Evolutionary conservation across 2,888 invertebrate species (phyloP).

Genomic region (Tineola bisselliella): DNA sequence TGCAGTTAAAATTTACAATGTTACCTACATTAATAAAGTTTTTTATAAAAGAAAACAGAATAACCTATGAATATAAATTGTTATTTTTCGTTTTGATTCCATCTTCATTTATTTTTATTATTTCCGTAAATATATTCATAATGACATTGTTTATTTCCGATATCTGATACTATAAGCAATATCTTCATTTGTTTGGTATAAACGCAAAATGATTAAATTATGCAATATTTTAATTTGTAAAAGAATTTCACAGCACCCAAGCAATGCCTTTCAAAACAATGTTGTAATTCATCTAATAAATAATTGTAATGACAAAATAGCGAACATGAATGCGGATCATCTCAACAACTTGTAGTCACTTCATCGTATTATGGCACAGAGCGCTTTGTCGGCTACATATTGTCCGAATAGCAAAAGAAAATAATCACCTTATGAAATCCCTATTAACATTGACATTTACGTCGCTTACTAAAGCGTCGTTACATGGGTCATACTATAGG

Average conservation of each 20-base stretch:
- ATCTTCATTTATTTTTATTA: not conserved
- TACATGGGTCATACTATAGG: conserved; percentile 32
- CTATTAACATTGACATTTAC: conserved; percentile 53
- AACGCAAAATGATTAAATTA: not conserved
- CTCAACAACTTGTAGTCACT: not conserved
- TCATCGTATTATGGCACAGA: not conserved
- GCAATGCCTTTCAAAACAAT: not conserved
- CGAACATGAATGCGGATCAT: not conserved
- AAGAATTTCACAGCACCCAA: not conserved
- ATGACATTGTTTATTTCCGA: not conserved
- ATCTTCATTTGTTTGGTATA: too few relatives aligned
- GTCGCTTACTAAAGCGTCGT: conserved; percentile 37
- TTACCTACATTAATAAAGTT: too few relatives aligned
- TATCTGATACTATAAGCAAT: not conserved
- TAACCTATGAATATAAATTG: not conserved
- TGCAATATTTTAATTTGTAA: not conserved
- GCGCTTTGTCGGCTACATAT: conserved; percentile 17
- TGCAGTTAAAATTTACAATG: not conserved
- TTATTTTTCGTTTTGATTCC: not conserved
- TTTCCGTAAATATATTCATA: not conserved
- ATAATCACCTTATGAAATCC: conserved; percentile 37
- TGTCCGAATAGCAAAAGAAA: conserved; percentile 24
- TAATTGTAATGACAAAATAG: not conserved
- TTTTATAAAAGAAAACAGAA: not conserved
- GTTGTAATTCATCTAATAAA: not conserved